Base-by-base conservation (phyloP, 2,888 invertebrate genomes). In the Eledona agricola region DNA sequence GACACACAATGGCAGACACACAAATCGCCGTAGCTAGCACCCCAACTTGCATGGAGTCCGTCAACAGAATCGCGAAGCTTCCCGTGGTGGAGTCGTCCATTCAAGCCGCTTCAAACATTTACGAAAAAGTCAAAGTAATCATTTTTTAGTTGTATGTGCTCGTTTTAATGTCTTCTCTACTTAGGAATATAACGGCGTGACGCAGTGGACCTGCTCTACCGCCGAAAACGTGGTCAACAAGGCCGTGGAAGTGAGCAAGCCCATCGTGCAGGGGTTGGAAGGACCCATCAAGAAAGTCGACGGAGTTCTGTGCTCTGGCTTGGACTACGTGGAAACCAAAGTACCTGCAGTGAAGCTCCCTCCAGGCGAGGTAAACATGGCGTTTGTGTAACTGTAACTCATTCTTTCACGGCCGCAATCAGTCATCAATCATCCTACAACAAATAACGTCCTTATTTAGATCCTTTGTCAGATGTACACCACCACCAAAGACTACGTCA, bases 31-130 rank as follows among this genome's bases (percentile, higher is more conserved):
- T n/a, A n/a, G 50, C 17, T 11, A 38, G 42, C 16, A 19, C 42
- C 23, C 69, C 65, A 35, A 71, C 65, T n/a, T 71, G 80, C 62
- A 70, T 83, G 72, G 81, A 82, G 62, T 81, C 81, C 6, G 72
- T 82, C 20, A 80, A 82, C 63, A 76, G 82, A 51, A 78, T 83
- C 65, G 76, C 80, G 59, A 79, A 81, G 63, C 65, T 83, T 43
- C 83, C 83, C 1, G 78, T 81, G 5, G 79, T 83, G 4, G 82
- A 81, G 65, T 79, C 80, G 11, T 81, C 83, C 12, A 78, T 81
- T 69, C 78, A 81, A 67, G 81, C 81, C 49, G 80, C 81, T 37
- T 80, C 80, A 57, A 79, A 73, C 64, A 75, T 82, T 56, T 83
- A 83, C 61, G 81, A 76, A 64, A 82, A 80, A 78, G 80, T 83